Percentiles rank a stretch among this genome's conserved stretches.
phyloP scores from a whole-genome alignment of 1,140 invertebrate species.

The Teleogryllus occipitalis region DNA sequence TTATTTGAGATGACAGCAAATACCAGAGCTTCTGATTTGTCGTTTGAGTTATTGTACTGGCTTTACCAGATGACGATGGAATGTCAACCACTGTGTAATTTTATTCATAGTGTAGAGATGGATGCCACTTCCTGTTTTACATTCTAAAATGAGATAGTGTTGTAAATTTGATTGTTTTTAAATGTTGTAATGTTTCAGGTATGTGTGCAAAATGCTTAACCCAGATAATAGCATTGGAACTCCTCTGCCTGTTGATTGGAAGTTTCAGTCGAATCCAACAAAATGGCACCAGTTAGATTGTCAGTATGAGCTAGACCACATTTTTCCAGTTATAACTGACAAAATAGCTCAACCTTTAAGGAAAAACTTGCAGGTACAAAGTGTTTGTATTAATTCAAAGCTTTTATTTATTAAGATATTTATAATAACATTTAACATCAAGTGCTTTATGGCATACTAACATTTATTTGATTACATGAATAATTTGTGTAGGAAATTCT shows the following conservation, averaged over 20 bases:
- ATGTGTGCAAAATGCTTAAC: conserved; percentile 34
- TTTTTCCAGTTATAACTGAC: conserved; percentile 49
- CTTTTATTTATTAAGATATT: too few relatives aligned
- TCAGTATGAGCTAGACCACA: conserved; percentile 55
- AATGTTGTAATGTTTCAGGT: conserved; percentile 28
- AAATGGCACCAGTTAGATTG: conserved; percentile 64
- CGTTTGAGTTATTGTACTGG: too few relatives aligned
- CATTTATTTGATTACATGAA: conserved; percentile 15
- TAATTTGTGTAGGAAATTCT: neutral
- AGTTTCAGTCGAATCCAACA: conserved; percentile 49
- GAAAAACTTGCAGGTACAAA: conserved; percentile 53
- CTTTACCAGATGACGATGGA: too few relatives aligned
- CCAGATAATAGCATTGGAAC: conserved; percentile 23
- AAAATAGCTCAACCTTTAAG: conserved; percentile 49
- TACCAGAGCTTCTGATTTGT: too few relatives aligned
- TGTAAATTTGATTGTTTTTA: neutral
- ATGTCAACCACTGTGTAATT: too few relatives aligned
- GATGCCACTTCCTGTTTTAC: too few relatives aligned
- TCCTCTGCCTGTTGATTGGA: conserved; percentile 51
- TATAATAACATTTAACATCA: too few relatives aligned
- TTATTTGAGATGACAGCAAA: too few relatives aligned
- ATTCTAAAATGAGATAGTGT: too few relatives aligned
- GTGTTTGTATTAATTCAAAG: neutral
- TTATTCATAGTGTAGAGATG: too few relatives aligned
- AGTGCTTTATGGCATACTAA: conserved; percentile 24